Evolutionary conservation across 1,140 invertebrate species (phyloP), one percentile per base, ranked within the genome.

Genomic region (Euwallacea similis): DNA sequence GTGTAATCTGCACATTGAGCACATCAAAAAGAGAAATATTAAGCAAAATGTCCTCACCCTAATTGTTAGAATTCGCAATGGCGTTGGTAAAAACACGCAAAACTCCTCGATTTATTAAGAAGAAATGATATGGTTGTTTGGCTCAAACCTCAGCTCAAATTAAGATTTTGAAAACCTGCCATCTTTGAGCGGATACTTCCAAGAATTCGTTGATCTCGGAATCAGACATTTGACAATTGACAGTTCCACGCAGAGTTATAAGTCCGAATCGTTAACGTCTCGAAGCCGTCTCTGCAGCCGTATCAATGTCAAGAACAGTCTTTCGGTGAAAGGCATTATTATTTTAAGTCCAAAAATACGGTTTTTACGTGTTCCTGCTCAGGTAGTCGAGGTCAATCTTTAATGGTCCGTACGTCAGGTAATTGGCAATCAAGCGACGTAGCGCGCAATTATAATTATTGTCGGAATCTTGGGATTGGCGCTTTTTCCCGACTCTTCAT

Each of bases 381-480:
- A 46, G 61, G 61, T 63, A 63, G 61, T 44, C 44, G 61, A 63
- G 61, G 61, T 63, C 61, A 50, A 63, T 63, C 42, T 50, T 50
- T 60, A 60, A 60, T 60, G 58, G 21, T 43, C 58, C 58, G 16
- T 60, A 43, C 42, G 61, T 16, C 44, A 44, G 21, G 42, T 63
- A 63, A 63, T 63, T 33, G 61, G 44, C 61, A 50, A 64, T 64
- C 61, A 15, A 7, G 11, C 42, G 8, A 33, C 21, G 21, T 33
- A 33, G 21, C 21, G 21, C 21, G 21, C 21, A 33, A 33, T 33
- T 33, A 16, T 64, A 64, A 64, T 64, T 10, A 13, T 50, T 11
- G 9, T 13, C 46, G 46, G 13, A 50, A 13, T 13, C 46, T 13
- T 13, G 46, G 46, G 9, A 10, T 11, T 50, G 9, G 46, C 46